Percentiles rank a stretch among this genome's conserved stretches.
phyloP scores from a whole-genome alignment of 2,113 vertebrate genomes.

The Peromyscus leucopus region DNA sequence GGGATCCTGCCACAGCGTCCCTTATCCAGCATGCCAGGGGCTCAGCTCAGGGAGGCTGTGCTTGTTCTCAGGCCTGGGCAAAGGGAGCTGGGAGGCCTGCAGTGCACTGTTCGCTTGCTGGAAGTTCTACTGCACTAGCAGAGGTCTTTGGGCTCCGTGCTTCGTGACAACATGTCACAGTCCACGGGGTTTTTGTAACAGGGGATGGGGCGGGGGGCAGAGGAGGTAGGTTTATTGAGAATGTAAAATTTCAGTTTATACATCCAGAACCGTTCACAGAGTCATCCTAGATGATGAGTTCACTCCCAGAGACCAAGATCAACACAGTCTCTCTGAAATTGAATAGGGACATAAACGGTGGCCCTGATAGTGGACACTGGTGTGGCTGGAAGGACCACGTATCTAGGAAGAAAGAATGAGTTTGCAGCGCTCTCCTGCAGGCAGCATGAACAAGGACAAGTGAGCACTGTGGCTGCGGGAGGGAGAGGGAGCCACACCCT shows the following conservation, averaged over 20 bases:
- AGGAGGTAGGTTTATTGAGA: neutral
- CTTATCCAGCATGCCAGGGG: neutral
- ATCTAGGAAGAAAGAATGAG: neutral
- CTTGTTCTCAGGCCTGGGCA: too few relatives aligned
- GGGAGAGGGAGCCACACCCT: neutral
- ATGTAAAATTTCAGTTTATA: neutral
- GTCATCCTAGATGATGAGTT: fast-evolving
- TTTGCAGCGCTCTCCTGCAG: fast-evolving
- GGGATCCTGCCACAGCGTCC: fast-evolving
- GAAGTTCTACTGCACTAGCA: fast-evolving
- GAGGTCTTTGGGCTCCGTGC: neutral
- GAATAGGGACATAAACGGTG: neutral
- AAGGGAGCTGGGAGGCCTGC: fast-evolving
- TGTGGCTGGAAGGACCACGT: neutral
- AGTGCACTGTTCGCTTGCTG: fast-evolving
- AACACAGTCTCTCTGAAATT: neutral
- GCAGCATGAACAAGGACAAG: fast-evolving
- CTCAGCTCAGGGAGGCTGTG: neutral
- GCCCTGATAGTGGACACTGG: neutral
- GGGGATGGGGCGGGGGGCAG: fast-evolving
- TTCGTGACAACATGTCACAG: neutral
- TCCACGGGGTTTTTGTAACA: fast-evolving
- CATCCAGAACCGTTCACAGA: fast-evolving
- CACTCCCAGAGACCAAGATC: neutral
- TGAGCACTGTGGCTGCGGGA: too few relatives aligned